Evolutionary conservation across 2,888 invertebrate species (phyloP).

Genomic region (Anodontia alba): DNA sequence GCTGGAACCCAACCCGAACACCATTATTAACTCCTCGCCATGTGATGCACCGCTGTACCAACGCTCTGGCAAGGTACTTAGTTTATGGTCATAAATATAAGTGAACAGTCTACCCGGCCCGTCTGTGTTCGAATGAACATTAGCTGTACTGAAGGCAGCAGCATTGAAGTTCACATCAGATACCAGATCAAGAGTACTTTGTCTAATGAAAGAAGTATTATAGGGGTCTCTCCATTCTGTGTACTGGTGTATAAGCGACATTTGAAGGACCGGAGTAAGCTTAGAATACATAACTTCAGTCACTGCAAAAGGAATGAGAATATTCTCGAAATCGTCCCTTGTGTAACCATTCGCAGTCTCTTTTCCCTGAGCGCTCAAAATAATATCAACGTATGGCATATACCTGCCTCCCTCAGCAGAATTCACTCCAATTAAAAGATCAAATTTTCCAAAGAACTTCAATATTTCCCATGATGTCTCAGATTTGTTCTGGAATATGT

Average conservation of each 20-base stretch:
- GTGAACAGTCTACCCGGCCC: background rate
- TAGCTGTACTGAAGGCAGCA: background rate
- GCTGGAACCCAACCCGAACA: background rate
- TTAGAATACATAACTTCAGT: background rate
- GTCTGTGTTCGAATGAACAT: background rate
- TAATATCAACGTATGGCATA: background rate
- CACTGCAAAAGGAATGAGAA: background rate
- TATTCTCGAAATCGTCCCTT: background rate
- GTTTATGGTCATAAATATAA: background rate
- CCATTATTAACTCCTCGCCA: background rate
- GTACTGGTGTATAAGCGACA: background rate
- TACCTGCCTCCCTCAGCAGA: background rate
- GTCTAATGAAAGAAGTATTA: background rate
- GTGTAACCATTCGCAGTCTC: background rate
- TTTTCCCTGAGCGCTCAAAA: background rate
- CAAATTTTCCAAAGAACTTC: background rate
- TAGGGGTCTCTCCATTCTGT: background rate
- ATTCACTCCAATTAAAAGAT: slow-evolving; percentile 9
- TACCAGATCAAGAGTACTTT: background rate
- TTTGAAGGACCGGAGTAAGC: background rate
- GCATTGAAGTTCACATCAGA: background rate
- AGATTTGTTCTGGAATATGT: background rate
- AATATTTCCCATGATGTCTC: background rate
- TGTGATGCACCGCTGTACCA: background rate
- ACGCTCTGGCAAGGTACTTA: background rate